A percentile compares a stretch with the other conserved stretches of the same genome.
Conservation (phyloP, 2,113 vertebrate species). For the Grammatotria lemairii region DNA sequence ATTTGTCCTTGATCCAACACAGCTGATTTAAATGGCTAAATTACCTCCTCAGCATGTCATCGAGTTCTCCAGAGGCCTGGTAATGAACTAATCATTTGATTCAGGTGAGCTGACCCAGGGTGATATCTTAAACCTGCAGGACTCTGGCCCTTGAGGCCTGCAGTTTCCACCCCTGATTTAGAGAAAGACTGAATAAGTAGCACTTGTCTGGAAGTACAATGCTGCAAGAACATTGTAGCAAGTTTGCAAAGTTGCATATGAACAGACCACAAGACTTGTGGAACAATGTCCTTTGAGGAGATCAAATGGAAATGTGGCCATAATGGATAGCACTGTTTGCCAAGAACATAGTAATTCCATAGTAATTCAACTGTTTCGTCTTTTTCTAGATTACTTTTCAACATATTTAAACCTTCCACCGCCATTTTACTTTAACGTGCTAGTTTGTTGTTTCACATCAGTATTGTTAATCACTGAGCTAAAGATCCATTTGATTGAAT, state of each 20-base stretch:
- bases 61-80: background rate
- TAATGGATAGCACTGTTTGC: background rate
- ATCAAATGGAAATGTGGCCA: background rate
- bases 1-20: background rate
- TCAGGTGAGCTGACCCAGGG: background rate
- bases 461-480: background rate
- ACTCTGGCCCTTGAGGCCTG: background rate
- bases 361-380: background rate
- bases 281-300: background rate
- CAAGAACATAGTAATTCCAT: background rate
- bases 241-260: background rate
- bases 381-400: background rate
- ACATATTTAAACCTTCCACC: background rate
- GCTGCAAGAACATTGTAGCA: background rate
- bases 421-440: background rate
- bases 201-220: background rate
- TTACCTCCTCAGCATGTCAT: background rate
- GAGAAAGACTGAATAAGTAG: background rate
- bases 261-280: background rate
- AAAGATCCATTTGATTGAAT: background rate
- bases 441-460: background rate
- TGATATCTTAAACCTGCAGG: background rate
- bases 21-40: background rate
- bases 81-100: background rate
- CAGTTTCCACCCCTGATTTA: background rate